Evolutionary conservation across 2,888 invertebrate genomes (phyloP).

Genomic region (Drosophila suboccidentalis): DNA sequence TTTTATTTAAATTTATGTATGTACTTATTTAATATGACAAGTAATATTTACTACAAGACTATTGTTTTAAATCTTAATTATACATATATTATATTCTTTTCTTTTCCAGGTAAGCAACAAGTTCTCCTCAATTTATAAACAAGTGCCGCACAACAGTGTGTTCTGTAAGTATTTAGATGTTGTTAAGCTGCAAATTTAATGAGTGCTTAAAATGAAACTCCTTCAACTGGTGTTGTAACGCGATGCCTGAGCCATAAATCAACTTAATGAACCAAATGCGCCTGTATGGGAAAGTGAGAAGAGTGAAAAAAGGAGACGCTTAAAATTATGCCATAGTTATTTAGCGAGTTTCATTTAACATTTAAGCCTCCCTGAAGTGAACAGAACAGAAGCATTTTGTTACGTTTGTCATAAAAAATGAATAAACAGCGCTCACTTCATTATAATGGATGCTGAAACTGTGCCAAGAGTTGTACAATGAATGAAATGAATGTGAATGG

Average conservation of each 20-base stretch:
- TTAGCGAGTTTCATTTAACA: conserved; percentile 16
- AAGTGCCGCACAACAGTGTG: not conserved
- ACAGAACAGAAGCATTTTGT: conserved; percentile 24
- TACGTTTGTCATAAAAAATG: conserved; percentile 47
- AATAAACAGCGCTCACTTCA: conserved; percentile 47
- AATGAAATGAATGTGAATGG: conserved; percentile 1
- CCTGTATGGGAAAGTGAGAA: not conserved
- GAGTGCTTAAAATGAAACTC: not conserved
- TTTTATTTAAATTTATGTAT: too few relatives aligned
- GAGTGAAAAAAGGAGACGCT: not conserved
- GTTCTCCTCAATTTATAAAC: conserved; percentile 16
- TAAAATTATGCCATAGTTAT: conserved; percentile 42
- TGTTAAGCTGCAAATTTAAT: not conserved
- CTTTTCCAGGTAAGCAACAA: conserved; percentile 60
- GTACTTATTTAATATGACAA: too few relatives aligned
- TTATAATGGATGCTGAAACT: conserved; percentile 26
- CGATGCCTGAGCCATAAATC: conserved; percentile 49
- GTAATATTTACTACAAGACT: too few relatives aligned
- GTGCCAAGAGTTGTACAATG: conserved; percentile 25
- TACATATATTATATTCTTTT: conserved; percentile 2
- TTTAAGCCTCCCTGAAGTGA: conserved; percentile 39
- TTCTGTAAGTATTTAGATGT: conserved; percentile 35
- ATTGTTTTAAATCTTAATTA: too few relatives aligned
- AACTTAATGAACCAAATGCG: conserved; percentile 50
- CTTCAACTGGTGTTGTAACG: conserved; percentile 17